A percentile compares a stretch with the other conserved stretches of the same genome.
phyloP scores from a whole-genome alignment of 1,140 invertebrate genomes.

The Papilio polytes region DNA sequence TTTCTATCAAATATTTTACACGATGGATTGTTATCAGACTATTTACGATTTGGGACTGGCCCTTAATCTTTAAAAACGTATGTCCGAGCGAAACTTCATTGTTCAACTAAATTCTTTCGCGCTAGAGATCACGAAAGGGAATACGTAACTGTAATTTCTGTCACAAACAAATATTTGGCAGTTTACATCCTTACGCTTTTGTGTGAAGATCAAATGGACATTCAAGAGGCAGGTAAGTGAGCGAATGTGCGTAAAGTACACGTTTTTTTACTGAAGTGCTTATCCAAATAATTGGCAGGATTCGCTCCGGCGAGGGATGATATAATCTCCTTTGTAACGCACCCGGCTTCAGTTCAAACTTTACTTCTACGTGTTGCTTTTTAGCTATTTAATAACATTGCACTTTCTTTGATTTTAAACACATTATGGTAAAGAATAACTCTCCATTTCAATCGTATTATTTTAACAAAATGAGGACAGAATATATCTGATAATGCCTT shows the following conservation, averaged over 20 bases:
- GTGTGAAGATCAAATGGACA: constrained; percentile 64
- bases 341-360: constrained; percentile 39
- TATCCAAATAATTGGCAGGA: constrained; percentile 61
- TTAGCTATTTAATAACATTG: constrained; percentile 19
- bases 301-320: constrained; percentile 62
- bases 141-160: constrained; percentile 64
- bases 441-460: neutral
- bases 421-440: neutral
- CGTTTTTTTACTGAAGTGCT: constrained; percentile 48
- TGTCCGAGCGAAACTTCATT: constrained; percentile 48
- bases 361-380: constrained; percentile 41
- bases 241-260: constrained; percentile 49
- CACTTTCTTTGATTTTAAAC: neutral
- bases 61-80: constrained; percentile 28
- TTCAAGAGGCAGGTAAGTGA: constrained; percentile 68
- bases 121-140: constrained; percentile 51
- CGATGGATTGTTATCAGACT: too few relatives aligned
- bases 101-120: constrained; percentile 51
- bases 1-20: neutral
- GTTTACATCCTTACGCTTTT: constrained; percentile 60
- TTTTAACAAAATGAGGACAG: neutral
- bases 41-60: too few relatives aligned
- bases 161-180: constrained; percentile 64
- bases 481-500: neutral
- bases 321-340: constrained; percentile 60